Conservation (phyloP, 2,113 vertebrate genomes). For the Pyxicephalus adspersus region DNA sequence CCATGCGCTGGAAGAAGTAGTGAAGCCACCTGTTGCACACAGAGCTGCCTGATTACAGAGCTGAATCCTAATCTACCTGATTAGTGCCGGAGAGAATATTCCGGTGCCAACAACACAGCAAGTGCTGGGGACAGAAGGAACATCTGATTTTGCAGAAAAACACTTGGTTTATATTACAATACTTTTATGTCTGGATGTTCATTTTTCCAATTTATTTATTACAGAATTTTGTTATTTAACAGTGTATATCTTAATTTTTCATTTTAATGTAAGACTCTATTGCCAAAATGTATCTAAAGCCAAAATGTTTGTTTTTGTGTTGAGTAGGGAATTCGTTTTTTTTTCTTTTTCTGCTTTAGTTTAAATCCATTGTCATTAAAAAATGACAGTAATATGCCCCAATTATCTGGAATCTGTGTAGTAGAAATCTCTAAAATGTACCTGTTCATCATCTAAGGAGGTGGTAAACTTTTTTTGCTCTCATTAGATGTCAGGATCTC, state of each 20-base stretch:
- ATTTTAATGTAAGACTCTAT: too few relatives aligned
- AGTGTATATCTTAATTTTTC: too few relatives aligned
- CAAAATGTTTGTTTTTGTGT: background rate
- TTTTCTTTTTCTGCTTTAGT: background rate
- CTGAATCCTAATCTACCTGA: conserved; percentile 32
- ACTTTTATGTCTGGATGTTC: background rate
- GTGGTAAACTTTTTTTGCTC: too few relatives aligned
- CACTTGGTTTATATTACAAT: background rate
- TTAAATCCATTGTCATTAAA: too few relatives aligned
- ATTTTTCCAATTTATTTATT: background rate
- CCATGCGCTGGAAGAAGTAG: background rate
- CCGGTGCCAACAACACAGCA: background rate
- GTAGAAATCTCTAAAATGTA: too few relatives aligned
- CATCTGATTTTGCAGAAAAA: background rate
- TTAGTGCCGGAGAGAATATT: background rate
- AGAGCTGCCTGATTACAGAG: conserved; percentile 16
- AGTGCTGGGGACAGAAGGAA: background rate
- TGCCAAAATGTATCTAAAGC: background rate
- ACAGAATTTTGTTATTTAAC: too few relatives aligned
- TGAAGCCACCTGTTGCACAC: conserved; percentile 35
- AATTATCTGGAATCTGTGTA: too few relatives aligned
- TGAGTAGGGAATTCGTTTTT: background rate
- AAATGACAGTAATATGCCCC: too few relatives aligned
- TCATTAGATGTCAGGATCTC: too few relatives aligned
- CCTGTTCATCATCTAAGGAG: too few relatives aligned